Base-by-base conservation (phyloP, 2,888 invertebrate species). In the Thymelicus sylvestris region DNA sequence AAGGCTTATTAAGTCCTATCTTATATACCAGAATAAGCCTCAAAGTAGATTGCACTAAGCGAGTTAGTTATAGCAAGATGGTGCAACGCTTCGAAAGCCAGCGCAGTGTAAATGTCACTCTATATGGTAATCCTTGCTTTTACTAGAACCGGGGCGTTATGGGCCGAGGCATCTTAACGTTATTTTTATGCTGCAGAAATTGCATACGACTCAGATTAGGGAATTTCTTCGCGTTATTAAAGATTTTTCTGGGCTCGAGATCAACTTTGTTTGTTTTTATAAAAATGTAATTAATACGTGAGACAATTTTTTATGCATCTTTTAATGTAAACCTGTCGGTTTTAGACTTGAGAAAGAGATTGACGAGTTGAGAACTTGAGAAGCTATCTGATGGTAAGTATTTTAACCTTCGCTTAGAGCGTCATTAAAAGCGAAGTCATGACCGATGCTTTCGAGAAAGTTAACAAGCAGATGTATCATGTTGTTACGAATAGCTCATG, bases 101-200 rank as follows among this genome's bases (percentile, higher is more conserved):
- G 76, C 76, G 79, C 80, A 78, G 74, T 78, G 79, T 74, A 76
- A 79, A 78, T 79, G 77, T 78, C 79, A 77, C 78, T 78, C 74
- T 81, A 78, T 79, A 79, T 78, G 79, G 75, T 78, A 79, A 80
- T 79, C 65, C 19, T 59, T 60, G 59, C 64, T 50, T 64, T 48
- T 63, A 44, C 61, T 80, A 77, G 77, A 78, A 78, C 80, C 78
- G 78, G 77, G 76, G 76, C 76, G 76, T 75, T 78, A 77, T 74
- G 70, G 76, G 75, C 69, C 76, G 39, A 66, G 78, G 77, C 50
- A 55, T 57, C 60, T 67, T 72, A 68, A 65, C 47, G 67, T 65
- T 72, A 67, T 67, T 68, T 66, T 71, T 66, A 62, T 55, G 47
- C 65, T 52, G 47, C 61, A 57, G 48, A 19, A 65, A 61, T 63